Percentiles rank a stretch among this genome's conserved stretches.
Conservation (phyloP, 1,140 invertebrate species). For the Solen grandis region DNA sequence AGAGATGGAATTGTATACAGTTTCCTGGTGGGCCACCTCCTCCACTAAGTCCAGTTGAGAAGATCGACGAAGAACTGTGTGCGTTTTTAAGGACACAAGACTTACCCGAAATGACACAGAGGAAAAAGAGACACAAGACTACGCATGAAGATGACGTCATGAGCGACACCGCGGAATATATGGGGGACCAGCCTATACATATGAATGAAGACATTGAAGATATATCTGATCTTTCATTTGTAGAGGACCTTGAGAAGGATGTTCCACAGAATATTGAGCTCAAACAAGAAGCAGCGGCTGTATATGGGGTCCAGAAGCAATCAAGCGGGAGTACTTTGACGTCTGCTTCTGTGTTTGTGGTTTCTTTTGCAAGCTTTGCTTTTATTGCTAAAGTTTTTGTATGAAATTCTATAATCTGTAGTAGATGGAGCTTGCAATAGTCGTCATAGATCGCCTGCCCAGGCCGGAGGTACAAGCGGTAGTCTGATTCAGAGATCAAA, state of each 20-base stretch:
- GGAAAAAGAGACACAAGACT: conserved; percentile 31
- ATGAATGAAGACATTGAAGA: conserved; percentile 6
- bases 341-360: too few relatives aligned
- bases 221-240: conserved; percentile 21
- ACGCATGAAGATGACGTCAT: not conserved
- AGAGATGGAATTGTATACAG: not conserved
- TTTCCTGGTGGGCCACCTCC: conserved; percentile 36
- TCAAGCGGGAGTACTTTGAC: too few relatives aligned
- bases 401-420: too few relatives aligned
- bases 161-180: not conserved
- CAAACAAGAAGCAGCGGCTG: too few relatives aligned
- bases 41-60: conserved; percentile 9
- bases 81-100: not conserved
- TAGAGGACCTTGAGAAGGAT: conserved; percentile 24
- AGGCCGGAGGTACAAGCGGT: too few relatives aligned
- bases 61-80: conserved; percentile 14
- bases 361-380: too few relatives aligned
- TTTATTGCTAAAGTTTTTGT: too few relatives aligned
- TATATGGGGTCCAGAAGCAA: too few relatives aligned
- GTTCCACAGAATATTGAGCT: too few relatives aligned
- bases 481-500: too few relatives aligned
- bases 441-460: too few relatives aligned
- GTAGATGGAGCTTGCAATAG: too few relatives aligned
- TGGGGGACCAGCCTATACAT: not conserved
- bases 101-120: not conserved